Percentiles rank a stretch among this genome's conserved stretches.
Conservation (phyloP, 2,113 vertebrate genomes). For the Embiotoca jacksoni region DNA sequence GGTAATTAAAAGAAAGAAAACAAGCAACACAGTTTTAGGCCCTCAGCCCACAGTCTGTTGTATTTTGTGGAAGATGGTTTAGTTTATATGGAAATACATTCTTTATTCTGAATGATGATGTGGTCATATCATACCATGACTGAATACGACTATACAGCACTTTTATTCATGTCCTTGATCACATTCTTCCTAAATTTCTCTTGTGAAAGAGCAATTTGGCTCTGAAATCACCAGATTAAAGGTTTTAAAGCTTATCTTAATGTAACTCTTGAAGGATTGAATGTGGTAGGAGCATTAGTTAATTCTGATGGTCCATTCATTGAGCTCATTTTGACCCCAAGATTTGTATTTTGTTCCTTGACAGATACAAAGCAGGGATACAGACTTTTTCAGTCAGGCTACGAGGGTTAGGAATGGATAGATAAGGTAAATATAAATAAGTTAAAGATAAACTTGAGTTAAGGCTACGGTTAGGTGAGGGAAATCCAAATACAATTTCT, state of each 20-base stretch:
- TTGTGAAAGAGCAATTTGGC: background rate
- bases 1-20: slow-evolving; percentile 28
- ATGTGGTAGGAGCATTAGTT: no score
- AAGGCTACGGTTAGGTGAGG: no score
- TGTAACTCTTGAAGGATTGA: background rate
- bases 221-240: background rate
- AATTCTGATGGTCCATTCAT: no score
- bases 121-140: background rate
- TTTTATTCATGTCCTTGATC: background rate
- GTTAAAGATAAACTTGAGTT: no score
- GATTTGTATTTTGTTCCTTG: no score
- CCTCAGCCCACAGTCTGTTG: background rate
- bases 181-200: no score
- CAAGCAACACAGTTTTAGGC: background rate
- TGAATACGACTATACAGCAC: background rate
- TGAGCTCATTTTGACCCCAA: no score
- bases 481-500: no score
- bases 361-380: no score
- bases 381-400: no score
- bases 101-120: slow-evolving; percentile 47
- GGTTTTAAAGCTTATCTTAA: background rate
- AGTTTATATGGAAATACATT: slow-evolving; percentile 12
- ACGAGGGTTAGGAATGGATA: no score
- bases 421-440: no score
- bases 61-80: background rate